Percentiles rank a stretch among this genome's conserved stretches.
phyloP scores from a whole-genome alignment of 2,113 vertebrate species.

The Elephantulus edwardii region DNA sequence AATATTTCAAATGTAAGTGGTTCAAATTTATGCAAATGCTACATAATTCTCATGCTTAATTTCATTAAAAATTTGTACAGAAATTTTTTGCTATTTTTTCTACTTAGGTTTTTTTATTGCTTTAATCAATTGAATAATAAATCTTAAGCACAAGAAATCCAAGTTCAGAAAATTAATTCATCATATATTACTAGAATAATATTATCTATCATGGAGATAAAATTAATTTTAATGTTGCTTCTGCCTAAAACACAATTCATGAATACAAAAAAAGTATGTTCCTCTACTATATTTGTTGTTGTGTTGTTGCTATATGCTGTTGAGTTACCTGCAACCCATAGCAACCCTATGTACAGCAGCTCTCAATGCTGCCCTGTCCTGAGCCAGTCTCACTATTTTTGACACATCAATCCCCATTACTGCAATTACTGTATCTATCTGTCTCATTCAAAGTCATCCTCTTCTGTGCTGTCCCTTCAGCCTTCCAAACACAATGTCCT shows the following conservation, averaged over 20 bases:
- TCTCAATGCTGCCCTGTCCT: no score
- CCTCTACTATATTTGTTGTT: no score
- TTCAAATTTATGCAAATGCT: background rate
- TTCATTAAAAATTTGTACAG: background rate
- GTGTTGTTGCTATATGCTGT: no score
- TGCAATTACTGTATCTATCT: no score
- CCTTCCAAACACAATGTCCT: no score
- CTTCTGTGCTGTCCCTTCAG: no score
- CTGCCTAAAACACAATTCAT: background rate
- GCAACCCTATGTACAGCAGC: no score
- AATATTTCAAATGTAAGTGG: background rate
- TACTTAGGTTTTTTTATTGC: background rate
- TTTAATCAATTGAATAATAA: background rate
- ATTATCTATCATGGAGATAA: background rate
- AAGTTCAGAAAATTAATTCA: conserved; percentile 31
- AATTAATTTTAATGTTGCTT: background rate
- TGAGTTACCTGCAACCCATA: no score
- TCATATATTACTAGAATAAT: background rate
- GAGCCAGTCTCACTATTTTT: no score
- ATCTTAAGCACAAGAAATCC: background rate
- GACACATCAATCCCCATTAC: no score
- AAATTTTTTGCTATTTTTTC: background rate
- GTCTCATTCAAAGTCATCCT: no score
- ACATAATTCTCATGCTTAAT: background rate
- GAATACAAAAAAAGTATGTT: no score